Base-by-base conservation (phyloP, 2,888 invertebrate genomes). In the Doris montereyensis region DNA sequence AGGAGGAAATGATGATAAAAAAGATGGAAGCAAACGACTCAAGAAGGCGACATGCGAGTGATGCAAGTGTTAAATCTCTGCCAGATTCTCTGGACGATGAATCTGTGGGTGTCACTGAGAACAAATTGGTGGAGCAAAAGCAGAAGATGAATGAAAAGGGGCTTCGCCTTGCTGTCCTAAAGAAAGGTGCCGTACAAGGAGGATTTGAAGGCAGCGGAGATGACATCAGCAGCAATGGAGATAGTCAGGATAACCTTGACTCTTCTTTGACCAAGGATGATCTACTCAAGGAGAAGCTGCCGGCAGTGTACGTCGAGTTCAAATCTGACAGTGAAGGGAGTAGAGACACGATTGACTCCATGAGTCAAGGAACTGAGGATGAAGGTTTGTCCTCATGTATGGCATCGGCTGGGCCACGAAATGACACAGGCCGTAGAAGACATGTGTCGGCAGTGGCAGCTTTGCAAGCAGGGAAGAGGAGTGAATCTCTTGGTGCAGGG, bases 11-110 rank as follows among this genome's bases (percentile, higher is more conserved):
- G 10, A 73, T 81, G 70, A 81, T 78, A 58, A 81, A 82, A 17
- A 58, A 80, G 13, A 72, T 78, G 21, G 81, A 83, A n/a, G 62
- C 35, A 13, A 82, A 89, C 24, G 84, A 85, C 58, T 81, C 85
- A 24, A 82, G 90, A 24, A 84, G 85, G 60, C 81, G 91, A 26
- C 89, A 90, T 82, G 86, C 87, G 41, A 91, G 91, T 85, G 90
- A 88, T 57, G 83, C 88, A 0, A 91, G 91, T 81, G 83, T 89
- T 10, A 84, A 84, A 73, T 91, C 91, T 83, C 82, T 91, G 76
- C 90, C 91, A 4, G 86, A 85, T 17, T 85, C 85, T 68, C 82
- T 90, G 5, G 89, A 90, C 58, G 83, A 83, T 67, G 65, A 17
- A 5, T 77, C 83, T n/a, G 86, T 87, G 26, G 79, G 84, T 0